phyloP scores from a whole-genome alignment of 2,888 invertebrate species.

The Leptarthrus brevirostris region DNA sequence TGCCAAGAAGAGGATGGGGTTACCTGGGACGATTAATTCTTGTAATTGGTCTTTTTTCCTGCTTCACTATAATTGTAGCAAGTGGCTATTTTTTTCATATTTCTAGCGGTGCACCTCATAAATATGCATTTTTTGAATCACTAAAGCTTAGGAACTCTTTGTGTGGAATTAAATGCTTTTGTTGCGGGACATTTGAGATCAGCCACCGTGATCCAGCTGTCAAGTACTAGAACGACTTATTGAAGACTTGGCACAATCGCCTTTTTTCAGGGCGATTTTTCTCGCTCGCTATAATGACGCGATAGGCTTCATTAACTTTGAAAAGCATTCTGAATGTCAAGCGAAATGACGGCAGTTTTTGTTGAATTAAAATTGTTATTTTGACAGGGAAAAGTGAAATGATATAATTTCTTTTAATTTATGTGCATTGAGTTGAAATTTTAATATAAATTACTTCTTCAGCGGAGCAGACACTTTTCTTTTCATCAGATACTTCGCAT shows the following conservation, averaged over 20 bases:
- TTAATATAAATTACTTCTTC: too few relatives aligned
- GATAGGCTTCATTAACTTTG: slow-evolving; percentile 40
- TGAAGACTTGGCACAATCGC: slow-evolving; percentile 6
- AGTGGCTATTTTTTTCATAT: slow-evolving; percentile 34
- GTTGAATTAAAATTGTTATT: too few relatives aligned
- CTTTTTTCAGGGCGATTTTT: neutral
- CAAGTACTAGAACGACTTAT: slow-evolving; percentile 18
- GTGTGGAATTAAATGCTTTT: slow-evolving; percentile 41
- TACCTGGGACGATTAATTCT: slow-evolving; percentile 52
- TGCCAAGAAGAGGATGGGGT: neutral
- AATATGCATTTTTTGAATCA: slow-evolving; percentile 38
- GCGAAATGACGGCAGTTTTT: too few relatives aligned
- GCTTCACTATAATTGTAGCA: slow-evolving; percentile 28
- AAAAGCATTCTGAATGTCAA: neutral
- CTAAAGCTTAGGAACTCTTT: slow-evolving; percentile 30
- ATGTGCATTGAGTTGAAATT: too few relatives aligned
- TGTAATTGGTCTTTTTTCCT: slow-evolving; percentile 43
- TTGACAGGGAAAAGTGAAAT: too few relatives aligned
- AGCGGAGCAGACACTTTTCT: too few relatives aligned
- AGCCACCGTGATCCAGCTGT: slow-evolving; percentile 37
- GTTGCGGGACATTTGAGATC: slow-evolving; percentile 48
- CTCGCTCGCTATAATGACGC: neutral
- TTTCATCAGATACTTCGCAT: too few relatives aligned
- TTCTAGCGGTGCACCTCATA: slow-evolving; percentile 25
- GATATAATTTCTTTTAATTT: too few relatives aligned